Evolutionary conservation across 1,140 invertebrate species (phyloP), one percentile per base, ranked within the genome.

Genomic region (Anastrepha ludens): DNA sequence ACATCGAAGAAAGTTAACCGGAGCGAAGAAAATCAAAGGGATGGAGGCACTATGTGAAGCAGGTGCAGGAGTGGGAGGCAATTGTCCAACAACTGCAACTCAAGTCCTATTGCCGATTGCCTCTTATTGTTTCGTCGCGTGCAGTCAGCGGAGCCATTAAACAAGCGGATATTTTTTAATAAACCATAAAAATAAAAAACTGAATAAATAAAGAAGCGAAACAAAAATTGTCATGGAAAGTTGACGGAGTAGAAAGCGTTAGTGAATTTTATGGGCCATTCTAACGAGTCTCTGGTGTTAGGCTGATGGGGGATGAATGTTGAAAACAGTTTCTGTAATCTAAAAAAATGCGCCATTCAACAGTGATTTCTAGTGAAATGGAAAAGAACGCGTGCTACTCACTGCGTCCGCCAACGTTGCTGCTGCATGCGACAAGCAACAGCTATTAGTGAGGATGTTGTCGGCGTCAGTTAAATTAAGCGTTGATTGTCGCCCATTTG

Each of bases 181-280:
- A 70, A 87, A 87, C 65, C 86, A 87, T 87, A 74, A 87, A 67
- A 87, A 6, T 86, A 29, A 67, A 78, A 17, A 78, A 7, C 3
- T 9, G n/a, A 81, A 81, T 58, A 81, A 81, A 55, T 17, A 62
- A 62, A 62, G 29, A 44, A 74, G 1, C 9, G 70, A 11, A 20
- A 17, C 74, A 55, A 50, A 8, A 55, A 81, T 58, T 55, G 47
- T 81, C 67, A 74, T 74, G 67, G 39, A 41, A 44, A 47, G 29
- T 55, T 55, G 50, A 11, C 29, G 64, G 39, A 67, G 64, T 67
- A 29, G 64, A 11, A 67, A 67, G 39, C 64, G 67, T 11, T 47
- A 44, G 67, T 44, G 67, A 67, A 41, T 67, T 67, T 67, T 20
- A 74, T 74, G 67, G 67, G 39, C 15, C 67, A 74, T 74, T 74